These are phyloP conservation scores for Heliocidaris erythrogramma DNA, from an alignment of 35 echinoderm and acorn worm species.

Conservation along the genomic window DNA sequence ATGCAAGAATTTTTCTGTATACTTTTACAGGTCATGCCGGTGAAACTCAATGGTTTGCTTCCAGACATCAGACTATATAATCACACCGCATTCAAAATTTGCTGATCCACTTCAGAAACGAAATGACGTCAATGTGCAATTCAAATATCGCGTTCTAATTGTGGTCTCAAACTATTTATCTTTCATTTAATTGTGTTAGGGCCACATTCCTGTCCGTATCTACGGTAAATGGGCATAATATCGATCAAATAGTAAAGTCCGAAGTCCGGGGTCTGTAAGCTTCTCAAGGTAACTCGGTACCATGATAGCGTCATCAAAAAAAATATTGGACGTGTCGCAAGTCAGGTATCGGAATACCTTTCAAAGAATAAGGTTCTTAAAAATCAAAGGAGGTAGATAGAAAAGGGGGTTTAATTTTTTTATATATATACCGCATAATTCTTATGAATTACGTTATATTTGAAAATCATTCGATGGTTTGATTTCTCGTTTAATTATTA, in stretches of 20 bases:
- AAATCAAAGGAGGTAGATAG: neutral
- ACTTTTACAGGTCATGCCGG: no score
- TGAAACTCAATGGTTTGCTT: neutral
- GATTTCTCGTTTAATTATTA: no score
- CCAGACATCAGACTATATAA: neutral
- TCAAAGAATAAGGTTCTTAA: neutral
- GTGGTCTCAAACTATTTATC: neutral
- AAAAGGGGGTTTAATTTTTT: no score
- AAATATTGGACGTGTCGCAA: neutral
- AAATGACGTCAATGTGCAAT: neutral
- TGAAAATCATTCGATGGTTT: no score
- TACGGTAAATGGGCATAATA: neutral
- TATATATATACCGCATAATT: no score
- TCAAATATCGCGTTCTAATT: neutral
- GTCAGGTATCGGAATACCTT: neutral
- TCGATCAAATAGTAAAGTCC: neutral
- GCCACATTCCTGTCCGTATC: neutral
- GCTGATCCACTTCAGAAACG: neutral
- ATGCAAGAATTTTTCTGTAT: neutral
- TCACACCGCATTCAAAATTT: neutral
- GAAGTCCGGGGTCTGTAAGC: neutral
- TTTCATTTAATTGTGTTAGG: slow-evolving; percentile 12
- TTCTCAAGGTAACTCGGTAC: neutral
- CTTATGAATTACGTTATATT: no score
- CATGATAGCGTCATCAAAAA: neutral